These are phyloP conservation scores for Pampusana beccarii DNA, from an alignment of 2,113 vertebrate species.

Conservation along the genomic window DNA sequence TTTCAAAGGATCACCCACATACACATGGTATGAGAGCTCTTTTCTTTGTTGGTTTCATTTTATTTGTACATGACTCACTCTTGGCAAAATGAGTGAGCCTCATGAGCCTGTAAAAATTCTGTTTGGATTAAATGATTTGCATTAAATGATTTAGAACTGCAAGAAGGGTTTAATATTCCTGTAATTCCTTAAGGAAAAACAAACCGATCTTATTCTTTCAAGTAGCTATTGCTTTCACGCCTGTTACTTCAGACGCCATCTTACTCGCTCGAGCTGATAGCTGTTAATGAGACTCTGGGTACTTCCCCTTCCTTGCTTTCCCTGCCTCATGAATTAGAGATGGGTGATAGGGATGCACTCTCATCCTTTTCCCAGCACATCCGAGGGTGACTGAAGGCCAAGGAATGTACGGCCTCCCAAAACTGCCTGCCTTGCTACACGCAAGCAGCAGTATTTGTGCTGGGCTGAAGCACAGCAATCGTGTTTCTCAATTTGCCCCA, in stretches of 20 bases:
- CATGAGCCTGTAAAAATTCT: conserved; percentile 66
- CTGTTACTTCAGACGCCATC: conserved; percentile 40
- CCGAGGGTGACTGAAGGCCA: not conserved
- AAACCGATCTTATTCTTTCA: conserved; percentile 51
- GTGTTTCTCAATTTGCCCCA: fast-evolving
- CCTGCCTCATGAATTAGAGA: not conserved
- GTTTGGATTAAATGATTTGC: conserved; percentile 64
- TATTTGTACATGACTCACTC: conserved; percentile 74
- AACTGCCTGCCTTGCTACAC: not conserved
- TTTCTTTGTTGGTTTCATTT: conserved; percentile 64
- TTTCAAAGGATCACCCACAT: conserved; percentile 68
- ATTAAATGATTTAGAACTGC: conserved; percentile 66
- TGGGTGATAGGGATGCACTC: not conserved
- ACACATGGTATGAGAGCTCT: conserved; percentile 69
- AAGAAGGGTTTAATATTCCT: conserved; percentile 58
- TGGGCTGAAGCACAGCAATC: not conserved
- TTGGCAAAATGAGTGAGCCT: conserved; percentile 69
- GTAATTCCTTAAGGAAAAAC: conserved; percentile 66
- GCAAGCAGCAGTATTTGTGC: not conserved
- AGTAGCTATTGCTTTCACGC: conserved; percentile 39
- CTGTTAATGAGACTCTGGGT: not conserved
- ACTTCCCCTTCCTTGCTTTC: not conserved
- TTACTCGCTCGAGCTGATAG: not conserved
- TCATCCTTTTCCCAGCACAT: not conserved
- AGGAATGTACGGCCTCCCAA: not conserved